Percentiles rank a stretch among this genome's conserved stretches.
phyloP scores from a whole-genome alignment of 2,797 vertebrate species.

The Onychomys arenicola region DNA sequence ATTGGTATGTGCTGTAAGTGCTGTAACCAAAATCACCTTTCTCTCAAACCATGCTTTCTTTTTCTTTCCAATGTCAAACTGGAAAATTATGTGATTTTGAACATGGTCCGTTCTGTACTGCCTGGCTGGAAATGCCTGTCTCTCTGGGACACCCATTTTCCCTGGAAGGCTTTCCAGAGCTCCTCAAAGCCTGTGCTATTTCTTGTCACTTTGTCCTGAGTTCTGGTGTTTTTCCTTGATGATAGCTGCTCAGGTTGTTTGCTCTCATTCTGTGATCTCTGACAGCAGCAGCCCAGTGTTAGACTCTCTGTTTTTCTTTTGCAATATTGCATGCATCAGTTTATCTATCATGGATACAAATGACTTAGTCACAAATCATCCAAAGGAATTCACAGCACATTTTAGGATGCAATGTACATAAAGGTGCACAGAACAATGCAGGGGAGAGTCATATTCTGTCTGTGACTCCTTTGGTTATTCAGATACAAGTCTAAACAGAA shows the following conservation, averaged over 20 bases:
- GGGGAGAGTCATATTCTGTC: not conserved
- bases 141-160: not conserved
- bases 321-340: not conserved
- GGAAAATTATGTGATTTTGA: not conserved
- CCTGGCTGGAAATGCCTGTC: not conserved
- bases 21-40: not conserved
- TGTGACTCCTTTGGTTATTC: constrained; percentile 8
- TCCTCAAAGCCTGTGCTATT: not conserved
- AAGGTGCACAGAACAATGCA: not conserved
- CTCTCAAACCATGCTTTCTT: not conserved
- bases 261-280: not conserved
- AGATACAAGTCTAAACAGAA: constrained; percentile 38
- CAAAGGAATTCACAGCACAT: not conserved
- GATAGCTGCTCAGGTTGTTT: not conserved
- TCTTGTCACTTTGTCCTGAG: not conserved
- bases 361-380: constrained; percentile 5
- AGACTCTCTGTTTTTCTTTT: not conserved
- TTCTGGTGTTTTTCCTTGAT: not conserved
- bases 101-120: not conserved
- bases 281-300: not conserved
- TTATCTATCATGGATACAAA: not conserved
- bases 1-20: not conserved
- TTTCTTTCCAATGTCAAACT: not conserved
- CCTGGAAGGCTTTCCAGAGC: not conserved
- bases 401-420: not conserved